Base-by-base conservation (phyloP, 2,797 vertebrate species). In the Distichodus sexfasciatus region DNA sequence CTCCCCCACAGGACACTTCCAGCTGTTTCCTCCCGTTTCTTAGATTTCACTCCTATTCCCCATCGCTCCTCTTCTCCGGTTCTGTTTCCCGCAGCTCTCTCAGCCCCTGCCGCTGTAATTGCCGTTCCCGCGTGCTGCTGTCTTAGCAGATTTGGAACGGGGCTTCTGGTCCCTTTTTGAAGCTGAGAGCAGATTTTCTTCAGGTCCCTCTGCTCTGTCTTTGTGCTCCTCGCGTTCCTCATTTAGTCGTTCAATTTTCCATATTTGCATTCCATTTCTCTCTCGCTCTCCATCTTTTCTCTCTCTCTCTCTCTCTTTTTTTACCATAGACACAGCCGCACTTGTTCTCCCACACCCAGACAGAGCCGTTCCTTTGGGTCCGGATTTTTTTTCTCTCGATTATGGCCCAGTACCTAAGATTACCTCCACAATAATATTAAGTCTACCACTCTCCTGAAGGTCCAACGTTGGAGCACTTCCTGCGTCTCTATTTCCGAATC, bases 171-270 rank as follows among this genome's bases (percentile, higher is more conserved):
- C 28, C 17, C 24, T 51, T 36, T 48, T 40, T 55, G 26, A 55
- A 11, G 4, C 41, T 31, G 38, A 46, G 60, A n/a, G n/a, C n/a
- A 51, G 40, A 60, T 60, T 66, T 64, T 41, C 36, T 15, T 47
- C 15, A 24, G 48, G 60, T 74, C 15, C 53, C 40, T 46, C 29
- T 62, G n/a, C 41, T 64, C 69, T 54, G 36, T 66, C 54, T 48
- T 0, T 1, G 23, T 55, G 38, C 53, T 72, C 36, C 19, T 41
- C 11, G 6, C 12, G 54, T 46, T 35, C 31, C 58, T 59, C 66
- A n/a, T n/a, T n/a, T n/a, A n/a, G n/a, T n/a, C n/a, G n/a, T 74
- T 29, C 35, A 19, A n/a, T 53, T 66, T 46, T 62, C 57, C 74
- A 11, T 43, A 69, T 76, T 55, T 76, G 50, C 23, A 41, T 66